phyloP scores from a whole-genome alignment of 1,140 invertebrate genomes.

The Psilanteris sp. region DNA sequence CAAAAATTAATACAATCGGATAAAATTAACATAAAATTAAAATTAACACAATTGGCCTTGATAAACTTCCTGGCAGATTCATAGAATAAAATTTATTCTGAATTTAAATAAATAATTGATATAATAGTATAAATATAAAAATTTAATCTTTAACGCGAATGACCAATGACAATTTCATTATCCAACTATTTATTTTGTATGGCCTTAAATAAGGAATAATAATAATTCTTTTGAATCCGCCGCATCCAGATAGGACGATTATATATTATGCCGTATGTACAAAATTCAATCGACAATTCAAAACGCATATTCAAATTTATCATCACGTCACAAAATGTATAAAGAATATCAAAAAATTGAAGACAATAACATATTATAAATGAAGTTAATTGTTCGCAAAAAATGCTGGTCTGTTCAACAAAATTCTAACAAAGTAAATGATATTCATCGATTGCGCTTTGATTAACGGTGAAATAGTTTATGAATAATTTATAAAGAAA shows the following conservation, averaged over 20 bases:
- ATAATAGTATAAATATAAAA: conserved; percentile 61
- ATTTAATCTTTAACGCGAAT: conserved; percentile 60
- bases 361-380: no score
- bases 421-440: no score
- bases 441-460: no score
- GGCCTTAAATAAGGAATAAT: conserved; percentile 60
- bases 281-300: conserved; percentile 54
- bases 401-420: no score
- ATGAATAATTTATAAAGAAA: no score
- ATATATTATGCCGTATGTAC: conserved; percentile 57
- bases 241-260: conserved; percentile 40
- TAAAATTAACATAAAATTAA: no score
- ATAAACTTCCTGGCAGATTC: conserved; percentile 17
- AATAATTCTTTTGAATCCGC: conserved; percentile 61
- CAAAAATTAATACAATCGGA: conserved; percentile 54
- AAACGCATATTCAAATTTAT: conserved; percentile 28
- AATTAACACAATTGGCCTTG: conserved; percentile 50
- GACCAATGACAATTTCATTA: conserved; percentile 59
- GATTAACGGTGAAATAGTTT: no score
- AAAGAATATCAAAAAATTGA: no score
- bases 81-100: neutral
- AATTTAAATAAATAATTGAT: conserved; percentile 49
- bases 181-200: conserved; percentile 56
- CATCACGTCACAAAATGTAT: neutral
- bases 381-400: no score